Evolutionary conservation across 1,140 invertebrate genomes (phyloP), one percentile per base, ranked within the genome.

Genomic region (Proctacanthus coquilletti): DNA sequence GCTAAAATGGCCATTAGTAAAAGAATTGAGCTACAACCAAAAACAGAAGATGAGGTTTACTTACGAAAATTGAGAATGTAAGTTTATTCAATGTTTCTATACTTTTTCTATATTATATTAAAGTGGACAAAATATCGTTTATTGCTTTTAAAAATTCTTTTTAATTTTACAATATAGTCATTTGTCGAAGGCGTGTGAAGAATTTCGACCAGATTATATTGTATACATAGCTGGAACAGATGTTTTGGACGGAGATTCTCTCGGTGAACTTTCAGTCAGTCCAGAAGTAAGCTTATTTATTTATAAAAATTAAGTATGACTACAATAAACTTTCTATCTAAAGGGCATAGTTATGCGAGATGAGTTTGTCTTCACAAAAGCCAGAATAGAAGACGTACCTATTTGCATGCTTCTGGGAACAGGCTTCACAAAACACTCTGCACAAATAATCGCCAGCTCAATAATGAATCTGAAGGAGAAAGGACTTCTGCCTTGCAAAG

Each of bases 181-280:
- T n/a, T n/a, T n/a, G n/a, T n/a, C n/a, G n/a, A n/a, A n/a, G n/a
- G n/a, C n/a, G n/a, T n/a, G n/a, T n/a, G n/a, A 27, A 27, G 23
- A 27, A 13, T 86, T 85, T 61, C 60, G 55, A 34, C 78, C 84
- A 1, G 72, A 86, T 53, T 61, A 86, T 15, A 60, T 87, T 33
- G 67, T 87, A 19, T 88, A 85, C 55, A 86, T 86, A 61, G 84
- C 84, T 25, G 84, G 84, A 5, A 87, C 83, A 9, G 84, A 87
- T 60, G 70, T 82, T 29, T 53, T 87, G 25, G 64, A 72, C 29
- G 73, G 75, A 2, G 84, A 88, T 60, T 70, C 72, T 10, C 60
- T 87, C 2, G 84, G 84, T 11, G 53, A 61, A 29, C 53, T 84
- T 31, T 64, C 63, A 5, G 68, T 88, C 27, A 67, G 73, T 42